Percentiles rank a stretch among this genome's conserved stretches.
These are phyloP conservation scores for Charadrius vociferus DNA, from an alignment of 2,113 vertebrate species.

Conservation along the genomic window DNA sequence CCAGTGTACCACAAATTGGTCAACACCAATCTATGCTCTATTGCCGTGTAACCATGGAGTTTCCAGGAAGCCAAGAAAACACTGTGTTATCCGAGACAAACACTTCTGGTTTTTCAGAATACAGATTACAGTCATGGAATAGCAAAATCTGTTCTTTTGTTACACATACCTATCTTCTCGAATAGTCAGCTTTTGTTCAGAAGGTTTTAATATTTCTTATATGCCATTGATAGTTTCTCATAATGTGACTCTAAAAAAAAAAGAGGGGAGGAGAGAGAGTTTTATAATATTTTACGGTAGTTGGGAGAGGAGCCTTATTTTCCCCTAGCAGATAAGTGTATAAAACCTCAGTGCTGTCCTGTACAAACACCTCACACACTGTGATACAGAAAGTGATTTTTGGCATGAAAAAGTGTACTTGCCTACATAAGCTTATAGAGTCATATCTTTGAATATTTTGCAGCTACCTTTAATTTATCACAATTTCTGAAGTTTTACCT, in stretches of 20 bases:
- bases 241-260: background rate
- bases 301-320: background rate
- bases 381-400: background rate
- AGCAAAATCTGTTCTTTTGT: background rate
- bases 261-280: accelerated
- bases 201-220: background rate
- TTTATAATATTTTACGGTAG: background rate
- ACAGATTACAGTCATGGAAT: background rate
- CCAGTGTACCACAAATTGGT: background rate
- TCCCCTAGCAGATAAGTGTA: background rate
- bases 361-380: background rate
- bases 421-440: background rate
- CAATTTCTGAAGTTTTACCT: background rate
- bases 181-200: background rate
- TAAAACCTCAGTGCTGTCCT: background rate
- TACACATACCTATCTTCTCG: background rate
- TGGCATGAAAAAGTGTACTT: background rate
- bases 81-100: background rate
- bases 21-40: background rate
- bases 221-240: background rate
- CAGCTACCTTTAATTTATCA: background rate
- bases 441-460: background rate
- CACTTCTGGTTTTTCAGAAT: background rate
- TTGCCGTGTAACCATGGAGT: background rate
- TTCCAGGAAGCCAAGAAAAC: background rate